phyloP scores from a whole-genome alignment of 2,888 invertebrate species.

The Taenaris catops region DNA sequence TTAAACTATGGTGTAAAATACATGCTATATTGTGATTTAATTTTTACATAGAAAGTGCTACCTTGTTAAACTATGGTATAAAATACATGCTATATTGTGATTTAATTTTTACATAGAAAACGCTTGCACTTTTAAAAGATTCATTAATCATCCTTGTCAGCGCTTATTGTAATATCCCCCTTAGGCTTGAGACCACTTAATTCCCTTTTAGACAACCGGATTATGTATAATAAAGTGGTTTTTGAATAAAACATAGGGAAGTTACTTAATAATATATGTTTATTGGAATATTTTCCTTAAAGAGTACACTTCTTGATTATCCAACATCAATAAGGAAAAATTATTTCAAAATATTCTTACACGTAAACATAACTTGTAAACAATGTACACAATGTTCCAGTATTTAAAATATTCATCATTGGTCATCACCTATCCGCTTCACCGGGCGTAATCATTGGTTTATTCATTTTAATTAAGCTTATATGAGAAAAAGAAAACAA shows the following conservation, averaged over 20 bases:
- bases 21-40: too few relatives aligned
- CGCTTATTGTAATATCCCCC: conserved; percentile 25
- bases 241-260: conserved; percentile 22
- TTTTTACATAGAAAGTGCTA: too few relatives aligned
- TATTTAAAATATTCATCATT: too few relatives aligned
- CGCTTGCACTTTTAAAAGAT: conserved; percentile 20
- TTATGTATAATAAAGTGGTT: conserved; percentile 25
- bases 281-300: neutral
- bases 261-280: conserved; percentile 8
- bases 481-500: too few relatives aligned
- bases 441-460: too few relatives aligned
- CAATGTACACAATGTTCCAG: too few relatives aligned
- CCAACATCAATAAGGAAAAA: neutral
- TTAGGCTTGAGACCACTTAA: conserved; percentile 24
- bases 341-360: neutral
- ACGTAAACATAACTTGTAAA: neutral
- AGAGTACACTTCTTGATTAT: neutral
- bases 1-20: too few relatives aligned
- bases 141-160: conserved; percentile 28
- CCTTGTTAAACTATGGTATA: too few relatives aligned
- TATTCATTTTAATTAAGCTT: too few relatives aligned
- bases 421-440: too few relatives aligned
- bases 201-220: conserved; percentile 25
- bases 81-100: too few relatives aligned
- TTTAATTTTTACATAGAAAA: too few relatives aligned